Evolutionary conservation across 2,888 invertebrate species (phyloP).

Genomic region (Cinara cedri): DNA sequence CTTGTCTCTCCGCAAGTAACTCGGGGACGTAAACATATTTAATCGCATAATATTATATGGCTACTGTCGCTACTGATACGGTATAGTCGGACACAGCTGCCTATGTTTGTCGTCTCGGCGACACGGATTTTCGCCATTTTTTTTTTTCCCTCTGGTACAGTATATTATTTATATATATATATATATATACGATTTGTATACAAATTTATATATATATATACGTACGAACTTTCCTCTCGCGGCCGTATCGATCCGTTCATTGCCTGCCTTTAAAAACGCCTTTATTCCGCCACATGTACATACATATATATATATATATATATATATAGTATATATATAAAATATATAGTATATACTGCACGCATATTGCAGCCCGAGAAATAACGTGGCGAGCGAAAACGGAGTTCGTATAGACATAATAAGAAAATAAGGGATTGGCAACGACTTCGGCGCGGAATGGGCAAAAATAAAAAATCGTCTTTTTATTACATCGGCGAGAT

Average conservation of each 20-base stretch:
- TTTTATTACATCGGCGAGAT: slow-evolving; percentile 26
- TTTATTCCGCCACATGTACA: neutral
- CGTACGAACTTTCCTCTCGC: neutral
- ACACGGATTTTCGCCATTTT: neutral
- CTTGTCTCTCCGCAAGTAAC: neutral
- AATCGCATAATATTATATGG: neutral
- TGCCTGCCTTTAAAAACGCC: neutral
- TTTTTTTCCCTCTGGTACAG: neutral
- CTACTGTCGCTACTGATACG: neutral
- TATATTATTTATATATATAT: slow-evolving; percentile 1
- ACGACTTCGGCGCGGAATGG: neutral
- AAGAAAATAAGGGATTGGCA: slow-evolving; percentile 35
- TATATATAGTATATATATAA: neutral
- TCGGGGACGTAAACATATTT: neutral
- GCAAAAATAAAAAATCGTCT: slow-evolving; percentile 11
- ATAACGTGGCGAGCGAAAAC: neutral
- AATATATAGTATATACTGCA: no score
- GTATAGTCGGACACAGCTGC: no score
- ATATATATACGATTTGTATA: neutral
- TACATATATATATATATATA: neutral
- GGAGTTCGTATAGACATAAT: neutral
- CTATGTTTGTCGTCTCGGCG: neutral
- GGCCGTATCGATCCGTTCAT: slow-evolving; percentile 5
- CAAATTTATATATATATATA: no score
- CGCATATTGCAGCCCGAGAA: slow-evolving; percentile 10